Evolutionary conservation across 2,113 vertebrate species (phyloP).

Genomic region (Calidris pugnax): DNA sequence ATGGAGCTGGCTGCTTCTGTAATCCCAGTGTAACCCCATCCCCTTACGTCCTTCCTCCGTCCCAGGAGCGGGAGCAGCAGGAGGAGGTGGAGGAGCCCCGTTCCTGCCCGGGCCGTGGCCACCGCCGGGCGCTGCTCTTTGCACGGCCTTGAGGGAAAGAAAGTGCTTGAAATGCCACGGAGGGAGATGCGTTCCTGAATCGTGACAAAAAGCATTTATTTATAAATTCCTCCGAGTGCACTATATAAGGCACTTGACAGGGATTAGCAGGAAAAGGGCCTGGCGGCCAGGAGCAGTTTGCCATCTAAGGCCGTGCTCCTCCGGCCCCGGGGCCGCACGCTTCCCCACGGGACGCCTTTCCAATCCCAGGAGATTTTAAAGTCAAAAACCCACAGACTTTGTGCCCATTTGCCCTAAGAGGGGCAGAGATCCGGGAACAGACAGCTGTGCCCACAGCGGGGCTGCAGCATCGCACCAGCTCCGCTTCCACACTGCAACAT

Average conservation of each 20-base stretch:
- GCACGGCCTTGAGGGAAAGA: background rate
- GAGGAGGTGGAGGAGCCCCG: background rate
- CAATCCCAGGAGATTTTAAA: background rate
- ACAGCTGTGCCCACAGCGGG: background rate
- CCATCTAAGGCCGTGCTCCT: constrained; percentile 38
- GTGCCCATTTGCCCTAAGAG: background rate
- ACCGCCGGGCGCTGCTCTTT: background rate
- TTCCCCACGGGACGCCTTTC: background rate
- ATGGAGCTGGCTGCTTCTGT: background rate
- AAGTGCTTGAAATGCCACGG: background rate
- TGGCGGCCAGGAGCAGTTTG: background rate
- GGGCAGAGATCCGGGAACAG: background rate
- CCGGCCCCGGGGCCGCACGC: fast-evolving
- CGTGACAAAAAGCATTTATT: constrained; percentile 33
- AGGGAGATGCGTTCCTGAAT: background rate
- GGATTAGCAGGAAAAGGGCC: background rate
- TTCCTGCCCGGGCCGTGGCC: background rate
- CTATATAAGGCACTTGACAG: constrained; percentile 8
- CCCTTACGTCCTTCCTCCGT: background rate
- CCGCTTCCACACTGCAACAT: background rate
- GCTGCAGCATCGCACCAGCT: background rate
- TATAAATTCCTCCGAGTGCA: background rate
- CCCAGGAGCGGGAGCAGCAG: background rate
- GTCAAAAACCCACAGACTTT: background rate
- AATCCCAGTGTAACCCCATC: background rate